Evolutionary conservation across 2,888 invertebrate species (phyloP).

Genomic region (Notodonta dromedarius): DNA sequence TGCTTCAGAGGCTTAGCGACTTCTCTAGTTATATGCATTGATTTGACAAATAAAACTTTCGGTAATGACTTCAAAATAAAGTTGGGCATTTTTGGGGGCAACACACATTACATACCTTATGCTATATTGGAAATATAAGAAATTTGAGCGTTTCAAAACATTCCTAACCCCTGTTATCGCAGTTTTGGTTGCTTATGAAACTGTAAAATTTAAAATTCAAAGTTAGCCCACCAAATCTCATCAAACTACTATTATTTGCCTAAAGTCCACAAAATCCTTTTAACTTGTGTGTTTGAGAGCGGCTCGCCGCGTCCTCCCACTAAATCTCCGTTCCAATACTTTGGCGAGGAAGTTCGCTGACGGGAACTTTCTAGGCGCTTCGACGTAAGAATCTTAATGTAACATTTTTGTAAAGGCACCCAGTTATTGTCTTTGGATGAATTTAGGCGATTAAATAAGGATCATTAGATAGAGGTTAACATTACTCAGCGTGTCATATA

Average conservation of each 20-base stretch:
- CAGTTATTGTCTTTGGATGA: not conserved
- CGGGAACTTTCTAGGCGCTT: not conserved
- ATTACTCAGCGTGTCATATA: too few species aligned
- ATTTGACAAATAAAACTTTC: too few species aligned
- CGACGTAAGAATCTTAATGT: conserved; percentile 8
- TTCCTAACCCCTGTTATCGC: too few species aligned
- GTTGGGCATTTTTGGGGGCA: too few species aligned
- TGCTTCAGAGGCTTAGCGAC: too few species aligned
- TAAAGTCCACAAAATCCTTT: not conserved
- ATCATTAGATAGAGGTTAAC: too few species aligned
- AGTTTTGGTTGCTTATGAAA: not conserved
- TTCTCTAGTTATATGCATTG: too few species aligned
- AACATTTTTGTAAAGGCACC: conserved; percentile 3
- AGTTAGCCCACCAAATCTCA: not conserved
- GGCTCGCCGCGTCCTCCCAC: not conserved
- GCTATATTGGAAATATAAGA: too few species aligned
- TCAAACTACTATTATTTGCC: not conserved
- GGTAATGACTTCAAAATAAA: too few species aligned
- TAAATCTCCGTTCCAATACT: conserved; percentile 7
- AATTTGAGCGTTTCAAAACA: too few species aligned
- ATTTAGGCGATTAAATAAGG: too few species aligned
- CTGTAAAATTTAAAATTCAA: not conserved
- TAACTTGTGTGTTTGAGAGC: not conserved
- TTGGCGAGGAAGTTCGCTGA: not conserved
- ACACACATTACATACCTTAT: too few species aligned